These are phyloP conservation scores for Apis cerana DNA, from an alignment of 1,140 invertebrate species.

Conservation along the genomic window DNA sequence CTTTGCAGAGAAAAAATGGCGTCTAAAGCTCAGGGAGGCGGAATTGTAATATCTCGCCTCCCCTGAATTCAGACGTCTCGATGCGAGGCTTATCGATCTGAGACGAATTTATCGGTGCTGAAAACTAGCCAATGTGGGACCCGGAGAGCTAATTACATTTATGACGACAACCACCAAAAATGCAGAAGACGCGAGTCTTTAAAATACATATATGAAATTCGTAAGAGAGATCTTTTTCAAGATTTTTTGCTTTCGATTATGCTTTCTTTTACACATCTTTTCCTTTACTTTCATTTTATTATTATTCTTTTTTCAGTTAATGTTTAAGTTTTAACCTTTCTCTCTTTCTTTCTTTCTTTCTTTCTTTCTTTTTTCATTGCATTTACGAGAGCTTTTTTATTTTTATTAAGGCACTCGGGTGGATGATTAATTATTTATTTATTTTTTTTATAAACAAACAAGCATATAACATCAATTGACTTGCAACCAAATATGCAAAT, in stretches of 20 bases:
- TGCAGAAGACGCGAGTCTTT: conserved; percentile 61
- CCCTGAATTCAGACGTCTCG: conserved; percentile 50
- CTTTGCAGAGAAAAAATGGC: conserved; percentile 62
- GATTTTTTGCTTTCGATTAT: conserved; percentile 21
- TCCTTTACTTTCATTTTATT: not conserved
- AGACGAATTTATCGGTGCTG: conserved; percentile 58
- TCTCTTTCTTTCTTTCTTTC: too few species aligned
- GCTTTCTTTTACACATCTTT: not conserved
- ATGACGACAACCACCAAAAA: conserved; percentile 39
- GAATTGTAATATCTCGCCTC: conserved; percentile 55
- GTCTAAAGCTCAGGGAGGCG: conserved; percentile 57
- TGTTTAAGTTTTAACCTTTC: too few species aligned
- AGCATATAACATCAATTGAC: not conserved
- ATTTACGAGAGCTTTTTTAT: not conserved
- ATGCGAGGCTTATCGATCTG: conserved; percentile 47
- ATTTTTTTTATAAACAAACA: not conserved
- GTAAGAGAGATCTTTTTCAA: conserved; percentile 50
- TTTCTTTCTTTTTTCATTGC: not conserved
- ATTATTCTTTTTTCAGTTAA: not conserved
- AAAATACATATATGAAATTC: conserved; percentile 42
- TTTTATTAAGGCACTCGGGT: conserved; percentile 27
- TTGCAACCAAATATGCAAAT: not conserved
- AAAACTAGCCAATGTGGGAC: conserved; percentile 44
- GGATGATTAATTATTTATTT: not conserved
- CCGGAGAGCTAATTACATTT: conserved; percentile 51